Evolutionary conservation across 2,888 invertebrate species (phyloP).

Genomic region (Drosophila heteroneura): DNA sequence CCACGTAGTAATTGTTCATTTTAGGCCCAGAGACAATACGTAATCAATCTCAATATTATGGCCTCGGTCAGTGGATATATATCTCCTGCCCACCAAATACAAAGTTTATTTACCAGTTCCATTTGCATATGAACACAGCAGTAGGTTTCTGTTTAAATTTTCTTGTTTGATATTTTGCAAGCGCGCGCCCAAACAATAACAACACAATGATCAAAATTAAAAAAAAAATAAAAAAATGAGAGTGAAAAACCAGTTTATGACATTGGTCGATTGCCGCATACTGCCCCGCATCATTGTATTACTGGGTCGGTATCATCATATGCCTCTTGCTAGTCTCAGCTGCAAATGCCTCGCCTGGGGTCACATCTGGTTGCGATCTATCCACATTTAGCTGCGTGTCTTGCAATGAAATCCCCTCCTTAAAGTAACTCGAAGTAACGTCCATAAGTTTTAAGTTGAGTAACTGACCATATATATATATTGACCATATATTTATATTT

Average conservation of each 20-base stretch:
- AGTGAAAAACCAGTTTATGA: slow-evolving; percentile 52
- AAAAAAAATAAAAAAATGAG: background rate
- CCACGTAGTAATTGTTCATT: slow-evolving; percentile 25
- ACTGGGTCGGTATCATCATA: slow-evolving; percentile 12
- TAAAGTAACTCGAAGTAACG: background rate
- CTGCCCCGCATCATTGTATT: slow-evolving; percentile 7
- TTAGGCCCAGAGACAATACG: slow-evolving; percentile 24
- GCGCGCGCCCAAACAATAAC: slow-evolving; percentile 42
- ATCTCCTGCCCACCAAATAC: background rate
- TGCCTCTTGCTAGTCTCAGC: background rate
- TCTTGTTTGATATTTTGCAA: slow-evolving; percentile 50
- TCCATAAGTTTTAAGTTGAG: background rate
- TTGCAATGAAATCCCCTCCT: background rate
- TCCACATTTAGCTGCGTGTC: background rate
- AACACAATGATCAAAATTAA: slow-evolving; percentile 38
- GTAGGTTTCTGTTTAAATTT: slow-evolving; percentile 9
- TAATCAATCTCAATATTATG: slow-evolving; percentile 42
- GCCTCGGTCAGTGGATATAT: background rate
- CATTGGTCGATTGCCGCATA: slow-evolving; percentile 33
- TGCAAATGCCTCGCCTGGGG: slow-evolving; percentile 4
- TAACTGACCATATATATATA: background rate
- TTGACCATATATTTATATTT: background rate
- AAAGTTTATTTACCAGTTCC: slow-evolving; percentile 32
- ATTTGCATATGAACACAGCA: slow-evolving; percentile 32
- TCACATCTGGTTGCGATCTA: background rate